Percentiles rank a stretch among this genome's conserved stretches.
These are phyloP conservation scores for Creontiades dilutus DNA, from an alignment of 2,888 invertebrate genomes.

Conservation along the genomic window DNA sequence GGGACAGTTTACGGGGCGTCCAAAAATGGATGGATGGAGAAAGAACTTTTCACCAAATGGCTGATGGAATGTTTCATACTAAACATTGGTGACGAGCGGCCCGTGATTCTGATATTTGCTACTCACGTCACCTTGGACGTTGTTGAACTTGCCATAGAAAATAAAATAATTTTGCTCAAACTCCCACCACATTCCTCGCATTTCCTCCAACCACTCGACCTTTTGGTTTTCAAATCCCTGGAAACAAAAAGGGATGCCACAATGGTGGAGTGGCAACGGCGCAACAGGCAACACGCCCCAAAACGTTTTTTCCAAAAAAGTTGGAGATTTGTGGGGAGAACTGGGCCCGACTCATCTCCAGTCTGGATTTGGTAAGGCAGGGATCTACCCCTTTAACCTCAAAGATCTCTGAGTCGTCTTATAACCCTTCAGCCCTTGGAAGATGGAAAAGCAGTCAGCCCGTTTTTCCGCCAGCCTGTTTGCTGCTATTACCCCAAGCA, in stretches of 20 bases:
- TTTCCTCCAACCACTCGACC: no score
- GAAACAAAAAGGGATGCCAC: background rate
- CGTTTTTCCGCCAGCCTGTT: no score
- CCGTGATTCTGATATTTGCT: background rate
- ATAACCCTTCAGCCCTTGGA: background rate
- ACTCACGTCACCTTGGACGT: no score
- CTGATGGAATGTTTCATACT: conserved; percentile 75
- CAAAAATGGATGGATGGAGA: conserved; percentile 77
- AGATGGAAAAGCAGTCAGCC: background rate
- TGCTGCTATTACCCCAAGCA: no score
- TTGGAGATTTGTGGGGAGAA: background rate
- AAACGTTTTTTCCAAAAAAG: background rate
- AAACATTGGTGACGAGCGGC: conserved; percentile 72
- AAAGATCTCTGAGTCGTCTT: background rate
- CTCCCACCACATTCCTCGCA: no score
- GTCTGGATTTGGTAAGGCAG: background rate
- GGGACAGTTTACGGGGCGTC: conserved; percentile 76
- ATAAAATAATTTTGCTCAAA: no score
- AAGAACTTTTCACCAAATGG: conserved; percentile 76
- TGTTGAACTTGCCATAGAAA: no score
- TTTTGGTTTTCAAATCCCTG: no score
- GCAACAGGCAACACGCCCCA: background rate
- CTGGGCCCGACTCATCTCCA: background rate
- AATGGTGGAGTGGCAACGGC: no score
- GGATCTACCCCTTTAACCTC: background rate